phyloP scores from a whole-genome alignment of 2,113 vertebrate species.

The Oreotragus oreotragus region DNA sequence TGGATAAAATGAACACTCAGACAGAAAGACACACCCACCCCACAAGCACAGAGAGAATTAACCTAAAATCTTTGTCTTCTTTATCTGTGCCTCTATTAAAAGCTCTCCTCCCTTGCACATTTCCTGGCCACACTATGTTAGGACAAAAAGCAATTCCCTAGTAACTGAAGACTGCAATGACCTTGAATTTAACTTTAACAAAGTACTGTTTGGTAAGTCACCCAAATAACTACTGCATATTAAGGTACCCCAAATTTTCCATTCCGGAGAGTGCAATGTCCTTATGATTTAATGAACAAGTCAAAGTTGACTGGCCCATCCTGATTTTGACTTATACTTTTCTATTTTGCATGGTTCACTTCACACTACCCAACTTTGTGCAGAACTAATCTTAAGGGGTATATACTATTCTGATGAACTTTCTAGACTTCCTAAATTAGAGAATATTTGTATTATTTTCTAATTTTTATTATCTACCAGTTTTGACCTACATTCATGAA shows the following conservation, averaged over 20 bases:
- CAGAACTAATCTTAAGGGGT: background rate
- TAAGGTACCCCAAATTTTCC: background rate
- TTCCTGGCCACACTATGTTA: background rate
- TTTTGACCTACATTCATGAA: background rate
- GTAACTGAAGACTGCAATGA: background rate
- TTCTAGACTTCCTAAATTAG: background rate
- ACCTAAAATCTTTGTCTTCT: background rate
- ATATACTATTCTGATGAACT: background rate
- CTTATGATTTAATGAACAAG: background rate
- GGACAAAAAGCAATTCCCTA: background rate
- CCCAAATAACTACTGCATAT: background rate
- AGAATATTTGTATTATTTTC: background rate
- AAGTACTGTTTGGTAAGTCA: background rate
- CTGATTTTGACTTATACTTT: background rate
- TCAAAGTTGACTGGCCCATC: background rate
- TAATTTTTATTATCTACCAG: background rate
- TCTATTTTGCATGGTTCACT: background rate
- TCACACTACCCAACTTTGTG: background rate
- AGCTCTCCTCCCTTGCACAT: background rate
- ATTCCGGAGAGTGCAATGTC: background rate
- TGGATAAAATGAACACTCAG: background rate
- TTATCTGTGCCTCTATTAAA: background rate
- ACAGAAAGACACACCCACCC: background rate
- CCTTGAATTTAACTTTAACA: background rate
- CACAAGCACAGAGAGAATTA: background rate